Base-by-base conservation (phyloP, 2,797 vertebrate genomes). In the Fundulus diaphanus region DNA sequence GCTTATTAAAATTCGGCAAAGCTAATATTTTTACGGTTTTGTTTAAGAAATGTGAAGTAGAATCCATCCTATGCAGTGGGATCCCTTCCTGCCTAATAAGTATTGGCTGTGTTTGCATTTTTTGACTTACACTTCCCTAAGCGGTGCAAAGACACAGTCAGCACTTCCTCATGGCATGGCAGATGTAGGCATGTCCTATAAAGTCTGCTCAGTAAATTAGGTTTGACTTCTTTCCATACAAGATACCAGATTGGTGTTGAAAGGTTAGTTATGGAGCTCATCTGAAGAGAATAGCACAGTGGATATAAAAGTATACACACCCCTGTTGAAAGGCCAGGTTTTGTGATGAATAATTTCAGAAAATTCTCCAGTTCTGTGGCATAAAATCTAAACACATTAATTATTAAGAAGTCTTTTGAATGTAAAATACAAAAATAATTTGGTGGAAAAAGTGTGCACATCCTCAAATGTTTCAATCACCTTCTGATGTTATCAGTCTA, bases 141-240 rank as follows among this genome's bases (percentile, higher is more conserved):
- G 76, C 29, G 1, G 1, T 68, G 44, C 68, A 59, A 12, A 6
- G 24, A 85, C 61, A 81, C 35, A 1, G 29, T 77, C 74, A 83
- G 83, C 79, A 80, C 72, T 52, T 46, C 67, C 68, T 22, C 22
- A 61, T 5, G 86, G 80, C 84, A 73, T 65, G 80, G 77, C 73
- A 49, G 59, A 79, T 79, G 65, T 74, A 82, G 16, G 20, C 8
- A 18, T 33, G 15, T 33, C 2, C 56, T 2, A 18, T 18, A 33
- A 54, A 54, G 4, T 54, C 11, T 27, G 52, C 5, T 33, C 2
- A 15, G 27, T 31, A 20, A 33, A 59, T 33, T 33, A 13, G 33
- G 29, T 59, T 59, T 59, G 7, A 16, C 16, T 35, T 61, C 7
- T 11, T 22, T 61, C 37, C 22, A 65, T 15, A 40, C 9, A 24